These are phyloP conservation scores for Diorhabda sublineata DNA, from an alignment of 1,140 invertebrate species.

Conservation along the genomic window DNA sequence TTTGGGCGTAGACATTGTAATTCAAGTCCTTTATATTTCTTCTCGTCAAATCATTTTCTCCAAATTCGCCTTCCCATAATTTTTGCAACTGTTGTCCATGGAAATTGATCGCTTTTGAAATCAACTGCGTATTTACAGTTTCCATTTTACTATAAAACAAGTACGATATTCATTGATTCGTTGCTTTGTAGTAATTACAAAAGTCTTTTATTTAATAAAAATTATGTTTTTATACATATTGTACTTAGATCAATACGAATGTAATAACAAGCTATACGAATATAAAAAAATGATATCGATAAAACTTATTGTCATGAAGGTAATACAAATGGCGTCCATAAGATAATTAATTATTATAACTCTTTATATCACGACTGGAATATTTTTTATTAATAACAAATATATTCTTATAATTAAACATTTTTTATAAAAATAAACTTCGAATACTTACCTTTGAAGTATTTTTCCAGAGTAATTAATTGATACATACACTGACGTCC, in stretches of 20 bases:
- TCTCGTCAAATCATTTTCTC: conserved; percentile 65
- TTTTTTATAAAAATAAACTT: neutral
- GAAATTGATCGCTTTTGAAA: conserved; percentile 71
- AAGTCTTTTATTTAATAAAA: too few species aligned
- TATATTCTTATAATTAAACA: neutral
- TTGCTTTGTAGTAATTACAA: too few species aligned
- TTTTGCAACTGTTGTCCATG: conserved; percentile 82
- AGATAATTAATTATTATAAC: neutral
- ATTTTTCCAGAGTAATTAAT: neutral
- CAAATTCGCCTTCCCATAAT: conserved; percentile 76
- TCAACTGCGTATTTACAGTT: conserved; percentile 59
- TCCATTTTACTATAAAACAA: conserved; percentile 3
- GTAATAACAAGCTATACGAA: neutral
- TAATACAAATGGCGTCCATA: neutral
- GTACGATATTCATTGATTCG: too few species aligned
- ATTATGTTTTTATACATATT: too few species aligned
- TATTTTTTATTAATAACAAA: neutral
- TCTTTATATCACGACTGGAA: neutral
- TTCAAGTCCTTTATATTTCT: conserved; percentile 65
- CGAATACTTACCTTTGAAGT: neutral
- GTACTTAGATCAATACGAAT: neutral
- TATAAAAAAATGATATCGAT: neutral
- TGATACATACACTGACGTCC: neutral
- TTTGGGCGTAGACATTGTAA: conserved; percentile 70
- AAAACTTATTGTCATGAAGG: neutral